These are phyloP conservation scores for Thaumatotibia leucotreta DNA, from an alignment of 1,140 invertebrate species.

Conservation along the genomic window DNA sequence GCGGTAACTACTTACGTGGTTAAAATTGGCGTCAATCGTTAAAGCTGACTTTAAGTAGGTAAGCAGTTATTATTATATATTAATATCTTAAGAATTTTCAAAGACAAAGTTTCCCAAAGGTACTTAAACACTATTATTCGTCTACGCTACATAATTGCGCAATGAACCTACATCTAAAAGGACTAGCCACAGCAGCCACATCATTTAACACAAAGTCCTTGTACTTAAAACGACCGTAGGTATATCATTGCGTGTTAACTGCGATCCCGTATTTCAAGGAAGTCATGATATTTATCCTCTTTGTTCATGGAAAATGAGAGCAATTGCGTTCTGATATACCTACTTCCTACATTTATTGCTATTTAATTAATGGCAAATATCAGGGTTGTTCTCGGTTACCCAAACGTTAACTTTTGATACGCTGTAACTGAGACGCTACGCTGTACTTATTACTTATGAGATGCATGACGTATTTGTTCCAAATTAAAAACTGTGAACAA, in stretches of 20 bases:
- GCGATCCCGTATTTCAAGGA: background rate
- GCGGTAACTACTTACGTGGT: background rate
- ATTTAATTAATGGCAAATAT: background rate
- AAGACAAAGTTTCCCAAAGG: background rate
- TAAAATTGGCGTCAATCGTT: background rate
- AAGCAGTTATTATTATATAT: too few species aligned
- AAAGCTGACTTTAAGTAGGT: background rate
- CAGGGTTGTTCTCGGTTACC: background rate
- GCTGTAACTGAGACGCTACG: too few species aligned
- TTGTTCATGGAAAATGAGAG: background rate
- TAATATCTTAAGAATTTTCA: background rate
- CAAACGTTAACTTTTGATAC: background rate
- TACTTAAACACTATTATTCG: background rate
- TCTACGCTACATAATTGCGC: background rate
- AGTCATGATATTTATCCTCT: background rate
- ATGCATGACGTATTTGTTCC: too few species aligned
- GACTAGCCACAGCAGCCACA: background rate
- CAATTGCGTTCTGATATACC: background rate
- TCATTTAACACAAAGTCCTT: background rate
- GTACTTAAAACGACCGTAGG: background rate
- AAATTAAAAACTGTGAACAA: too few species aligned
- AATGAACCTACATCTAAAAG: background rate
- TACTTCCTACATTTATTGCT: constrained; percentile 18
- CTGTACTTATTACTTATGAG: too few species aligned
- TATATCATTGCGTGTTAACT: background rate